Evolutionary conservation across 2,888 invertebrate genomes (phyloP).

Genomic region (Eristalis arbustorum): DNA sequence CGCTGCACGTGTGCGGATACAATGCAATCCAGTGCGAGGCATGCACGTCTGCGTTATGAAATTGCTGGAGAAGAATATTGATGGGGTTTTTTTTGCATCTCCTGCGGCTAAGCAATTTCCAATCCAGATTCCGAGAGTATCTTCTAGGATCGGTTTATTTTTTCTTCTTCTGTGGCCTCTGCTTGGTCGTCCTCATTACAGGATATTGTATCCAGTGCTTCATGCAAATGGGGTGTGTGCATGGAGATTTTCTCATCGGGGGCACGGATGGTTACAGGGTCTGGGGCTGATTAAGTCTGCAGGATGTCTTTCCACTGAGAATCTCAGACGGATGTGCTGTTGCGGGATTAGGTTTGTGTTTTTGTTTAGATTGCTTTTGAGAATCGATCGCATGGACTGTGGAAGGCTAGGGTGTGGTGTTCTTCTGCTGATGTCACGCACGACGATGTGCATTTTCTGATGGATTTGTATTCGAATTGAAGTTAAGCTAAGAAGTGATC

Average conservation of each 20-base stretch:
- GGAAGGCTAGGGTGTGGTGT: too few relatives aligned
- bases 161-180: background rate
- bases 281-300: background rate
- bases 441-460: too few relatives aligned
- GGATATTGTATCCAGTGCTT: slow-evolving; percentile 19
- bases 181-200: slow-evolving; percentile 36
- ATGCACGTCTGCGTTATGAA: slow-evolving; percentile 31
- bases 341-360: background rate
- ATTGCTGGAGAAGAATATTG: slow-evolving; percentile 58
- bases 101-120: slow-evolving; percentile 65
- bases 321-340: background rate
- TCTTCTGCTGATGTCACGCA: too few relatives aligned
- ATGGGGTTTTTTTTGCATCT: slow-evolving; percentile 54
- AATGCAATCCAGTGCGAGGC: slow-evolving; percentile 23
- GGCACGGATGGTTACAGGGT: background rate
- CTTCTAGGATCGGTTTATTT: slow-evolving; percentile 15
- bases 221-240: slow-evolving; percentile 30
- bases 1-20: slow-evolving; percentile 38
- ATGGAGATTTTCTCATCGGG: slow-evolving; percentile 14
- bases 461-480: too few relatives aligned
- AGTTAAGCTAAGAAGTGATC: too few relatives aligned
- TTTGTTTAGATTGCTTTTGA: background rate
- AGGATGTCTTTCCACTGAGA: background rate
- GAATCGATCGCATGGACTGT: background rate
- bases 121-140: slow-evolving; percentile 45